A percentile compares a stretch with the other conserved stretches of the same genome.
Conservation (phyloP, 2,113 vertebrate genomes). For the Morone saxatilis region DNA sequence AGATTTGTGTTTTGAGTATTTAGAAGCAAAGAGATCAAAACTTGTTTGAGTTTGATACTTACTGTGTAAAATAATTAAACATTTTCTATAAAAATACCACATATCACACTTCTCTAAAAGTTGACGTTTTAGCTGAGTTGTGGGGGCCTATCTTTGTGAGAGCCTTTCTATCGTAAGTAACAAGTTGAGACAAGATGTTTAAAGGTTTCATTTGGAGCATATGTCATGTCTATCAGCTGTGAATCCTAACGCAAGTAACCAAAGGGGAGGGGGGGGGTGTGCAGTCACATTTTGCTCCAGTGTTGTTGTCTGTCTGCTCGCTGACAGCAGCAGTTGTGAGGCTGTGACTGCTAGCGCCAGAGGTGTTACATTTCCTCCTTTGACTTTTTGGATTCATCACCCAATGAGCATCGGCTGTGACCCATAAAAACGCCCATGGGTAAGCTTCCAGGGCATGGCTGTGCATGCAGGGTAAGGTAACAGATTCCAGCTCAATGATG, state of each 20-base stretch:
- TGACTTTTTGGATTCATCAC: slow-evolving; percentile 84
- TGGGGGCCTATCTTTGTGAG: slow-evolving; percentile 20
- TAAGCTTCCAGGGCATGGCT: slow-evolving; percentile 70
- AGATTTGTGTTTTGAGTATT: neutral
- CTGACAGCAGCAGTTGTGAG: slow-evolving; percentile 66
- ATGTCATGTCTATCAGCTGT: slow-evolving; percentile 81
- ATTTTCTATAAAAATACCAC: neutral
- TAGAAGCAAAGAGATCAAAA: neutral
- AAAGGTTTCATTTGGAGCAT: slow-evolving; percentile 82
- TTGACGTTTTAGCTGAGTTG: slow-evolving; percentile 3
- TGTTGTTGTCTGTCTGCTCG: slow-evolving; percentile 60
- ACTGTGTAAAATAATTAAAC: neutral
- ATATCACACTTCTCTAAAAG: neutral
- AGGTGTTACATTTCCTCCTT: slow-evolving; percentile 82
- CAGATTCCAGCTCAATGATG: slow-evolving; percentile 81
- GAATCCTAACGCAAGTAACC: slow-evolving; percentile 70
- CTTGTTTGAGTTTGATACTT: neutral
- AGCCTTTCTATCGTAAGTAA: slow-evolving; percentile 75
- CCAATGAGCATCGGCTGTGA: slow-evolving; percentile 82
- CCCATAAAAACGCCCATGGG: slow-evolving; percentile 82
- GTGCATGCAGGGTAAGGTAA: slow-evolving; percentile 76
- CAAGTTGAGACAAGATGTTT: slow-evolving; percentile 81
- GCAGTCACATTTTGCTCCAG: slow-evolving; percentile 66
- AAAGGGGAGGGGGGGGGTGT: slow-evolving; percentile 32
- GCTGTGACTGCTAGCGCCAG: slow-evolving; percentile 74